Conservation (phyloP, 1,140 invertebrate species). For the Heliconius hewitsoni region DNA sequence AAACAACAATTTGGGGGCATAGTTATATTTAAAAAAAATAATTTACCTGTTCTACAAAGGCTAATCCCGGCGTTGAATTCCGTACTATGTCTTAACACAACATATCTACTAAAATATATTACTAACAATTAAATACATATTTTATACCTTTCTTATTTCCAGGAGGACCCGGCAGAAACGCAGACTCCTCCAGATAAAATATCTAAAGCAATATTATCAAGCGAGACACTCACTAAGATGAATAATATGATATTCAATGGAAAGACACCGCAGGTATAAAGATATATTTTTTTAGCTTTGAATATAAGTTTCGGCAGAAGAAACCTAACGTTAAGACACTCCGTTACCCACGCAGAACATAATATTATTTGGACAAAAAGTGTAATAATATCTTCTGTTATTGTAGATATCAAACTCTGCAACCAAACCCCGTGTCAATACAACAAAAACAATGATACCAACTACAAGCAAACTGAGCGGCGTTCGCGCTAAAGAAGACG, state of each 20-base stretch:
- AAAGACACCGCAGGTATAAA: constrained; percentile 41
- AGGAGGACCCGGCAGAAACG: constrained; percentile 50
- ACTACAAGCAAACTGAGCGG: constrained; percentile 57
- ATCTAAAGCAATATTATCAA: constrained; percentile 47
- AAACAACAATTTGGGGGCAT: too few relatives aligned
- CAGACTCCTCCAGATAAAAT: constrained; percentile 65
- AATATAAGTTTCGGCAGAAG: too few relatives aligned
- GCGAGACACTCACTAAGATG: constrained; percentile 63
- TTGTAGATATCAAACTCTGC: constrained; percentile 58
- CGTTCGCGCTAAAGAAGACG: constrained; percentile 55
- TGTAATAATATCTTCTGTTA: too few relatives aligned
- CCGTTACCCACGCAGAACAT: too few relatives aligned
- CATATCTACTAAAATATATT: too few relatives aligned
- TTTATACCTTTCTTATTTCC: neutral
- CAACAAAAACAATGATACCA: constrained; percentile 39
- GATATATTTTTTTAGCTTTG: neutral
- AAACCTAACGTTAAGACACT: too few relatives aligned
- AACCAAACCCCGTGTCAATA: constrained; percentile 49
- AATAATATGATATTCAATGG: constrained; percentile 69
- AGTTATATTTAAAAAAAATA: too few relatives aligned
- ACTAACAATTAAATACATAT: neutral
- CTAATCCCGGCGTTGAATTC: too few relatives aligned
- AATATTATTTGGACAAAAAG: too few relatives aligned
- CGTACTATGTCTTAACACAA: too few relatives aligned
- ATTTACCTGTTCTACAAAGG: too few relatives aligned